Evolutionary conservation across 2,888 invertebrate species (phyloP), one percentile per base, ranked within the genome.

Genomic region (Nephrotoma appendiculata): DNA sequence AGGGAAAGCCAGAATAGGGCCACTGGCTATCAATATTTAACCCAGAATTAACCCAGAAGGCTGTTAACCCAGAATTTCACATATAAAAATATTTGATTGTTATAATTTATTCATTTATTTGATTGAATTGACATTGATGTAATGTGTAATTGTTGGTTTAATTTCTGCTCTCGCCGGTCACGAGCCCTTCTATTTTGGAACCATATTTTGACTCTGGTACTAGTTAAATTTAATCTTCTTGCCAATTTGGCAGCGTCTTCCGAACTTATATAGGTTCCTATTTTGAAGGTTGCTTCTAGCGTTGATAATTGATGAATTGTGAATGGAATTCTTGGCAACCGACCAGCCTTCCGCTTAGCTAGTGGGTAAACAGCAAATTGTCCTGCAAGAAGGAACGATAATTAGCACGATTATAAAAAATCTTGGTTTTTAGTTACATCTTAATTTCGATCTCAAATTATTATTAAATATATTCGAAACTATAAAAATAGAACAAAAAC

Each of bases 161-260:
- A 31, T 71, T 83, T 71, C n/a, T 93, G 94, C 90, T 96, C 96
- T 88, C 96, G 92, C 88, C 96, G 92, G 89, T 96, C 95, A 45
- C 96, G 92, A 0, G 96, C 96, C 86, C 96, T 93, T 85, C 96
- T 93, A 90, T 96, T 96, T 93, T 96, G 96, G 90, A 96, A 96
- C 96, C 96, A 96, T 89, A 96, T 96, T 92, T 95, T 93, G 86
- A 95, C 95, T 89, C 95, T 92, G 15, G 94, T 94, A 89, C 95
- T 94, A 0, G 95, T 94, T 88, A 95, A 90, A 84, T 94, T 92
- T 83, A 96, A 90, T 85, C 91, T 89, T 6, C 92, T 91, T 0
- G 95, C 94, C 86, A 96, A 90, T 86, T 93, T 92, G 19, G 92
- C 91, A 5, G 95, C 95, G 89, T 95, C 95, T 88, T 94, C 93